Evolutionary conservation across 2,797 vertebrate species (phyloP), one percentile per base, ranked within the genome.

Genomic region (Enteromius mattozi): DNA sequence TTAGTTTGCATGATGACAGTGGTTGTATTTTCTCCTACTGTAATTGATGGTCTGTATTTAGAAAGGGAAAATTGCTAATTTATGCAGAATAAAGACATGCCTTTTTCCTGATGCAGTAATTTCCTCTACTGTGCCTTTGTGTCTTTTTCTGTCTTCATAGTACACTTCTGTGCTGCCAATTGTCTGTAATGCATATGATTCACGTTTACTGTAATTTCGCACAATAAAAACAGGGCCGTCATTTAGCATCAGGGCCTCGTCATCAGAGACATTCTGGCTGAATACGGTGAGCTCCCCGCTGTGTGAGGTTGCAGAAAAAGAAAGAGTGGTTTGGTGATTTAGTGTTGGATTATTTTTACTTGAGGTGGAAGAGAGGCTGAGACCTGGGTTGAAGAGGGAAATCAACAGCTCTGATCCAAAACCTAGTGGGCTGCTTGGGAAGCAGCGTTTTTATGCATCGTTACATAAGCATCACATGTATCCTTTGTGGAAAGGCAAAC

Each of bases 191-290:
- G 68, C 27, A 49, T 69, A 49, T 91, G 91, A 95, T 92, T 94
- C 92, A 93, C 88, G 49, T n/a, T 0, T 27, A 1, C 12, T 83
- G 86, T 91, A 91, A 93, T 94, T 89, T 54, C 66, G 87, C 87
- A 80, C 88, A 92, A 93, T 92, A 87, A 89, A 85, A 87, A 91
- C 90, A 90, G 88, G 92, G 90, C 90, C 80, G 88, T 76, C 79
- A 89, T 93, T 92, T 91, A 90, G 91, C 92, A 83, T 92, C 92
- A 91, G 89, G 86, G 85, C 91, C 89, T 82, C 78, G 24, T 92
- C 92, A 91, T 93, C 91, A 86, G 35, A 91, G 66, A 76, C 54
- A 19, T 59, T 47, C 87, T 75, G 72, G 47, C 83, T 37, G 82
- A 86, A 84, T 59, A 33, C 63, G 27, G 42, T 40, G 84, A 88